Percentiles rank a stretch among this genome's conserved stretches.
These are phyloP conservation scores for Leucania comma DNA, from an alignment of 2,888 invertebrate genomes.

Conservation along the genomic window DNA sequence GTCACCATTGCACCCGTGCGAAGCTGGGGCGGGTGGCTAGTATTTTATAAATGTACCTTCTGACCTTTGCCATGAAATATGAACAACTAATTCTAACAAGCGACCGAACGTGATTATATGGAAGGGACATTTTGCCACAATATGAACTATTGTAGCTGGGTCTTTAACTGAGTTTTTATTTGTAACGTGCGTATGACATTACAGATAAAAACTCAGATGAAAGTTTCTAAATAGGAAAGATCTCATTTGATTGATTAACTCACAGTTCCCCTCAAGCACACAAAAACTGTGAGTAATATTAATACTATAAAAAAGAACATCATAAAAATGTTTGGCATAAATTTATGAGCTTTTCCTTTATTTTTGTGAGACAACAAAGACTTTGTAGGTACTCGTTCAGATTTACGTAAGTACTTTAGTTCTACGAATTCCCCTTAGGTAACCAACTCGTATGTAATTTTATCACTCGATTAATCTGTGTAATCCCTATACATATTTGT, in stretches of 20 bases:
- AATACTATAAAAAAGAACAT: slow-evolving; percentile 3
- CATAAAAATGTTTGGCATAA: slow-evolving; percentile 68
- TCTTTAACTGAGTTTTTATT: no score
- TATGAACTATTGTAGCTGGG: no score
- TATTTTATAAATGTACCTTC: no score
- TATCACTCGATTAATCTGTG: slow-evolving; percentile 49
- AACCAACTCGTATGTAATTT: slow-evolving; percentile 51
- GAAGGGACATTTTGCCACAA: no score
- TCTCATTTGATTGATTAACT: slow-evolving; percentile 8
- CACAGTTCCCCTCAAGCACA: not conserved
- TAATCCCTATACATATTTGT: slow-evolving; percentile 37
- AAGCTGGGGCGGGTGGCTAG: no score
- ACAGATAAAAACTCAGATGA: not conserved
- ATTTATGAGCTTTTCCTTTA: slow-evolving; percentile 64
- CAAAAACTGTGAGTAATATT: slow-evolving; percentile 3
- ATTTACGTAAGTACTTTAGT: slow-evolving; percentile 17
- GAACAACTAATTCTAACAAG: no score
- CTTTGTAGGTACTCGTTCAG: slow-evolving; percentile 20
- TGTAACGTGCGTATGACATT: not conserved
- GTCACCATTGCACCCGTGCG: no score
- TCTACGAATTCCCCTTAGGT: slow-evolving; percentile 23
- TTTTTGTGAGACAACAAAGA: slow-evolving; percentile 14
- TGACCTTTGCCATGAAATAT: no score
- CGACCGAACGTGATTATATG: no score
- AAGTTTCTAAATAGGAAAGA: not conserved